A percentile compares a stretch with the other conserved stretches of the same genome.
phyloP scores from a whole-genome alignment of 2,888 invertebrate species.

The Polymixis flavicincta region DNA sequence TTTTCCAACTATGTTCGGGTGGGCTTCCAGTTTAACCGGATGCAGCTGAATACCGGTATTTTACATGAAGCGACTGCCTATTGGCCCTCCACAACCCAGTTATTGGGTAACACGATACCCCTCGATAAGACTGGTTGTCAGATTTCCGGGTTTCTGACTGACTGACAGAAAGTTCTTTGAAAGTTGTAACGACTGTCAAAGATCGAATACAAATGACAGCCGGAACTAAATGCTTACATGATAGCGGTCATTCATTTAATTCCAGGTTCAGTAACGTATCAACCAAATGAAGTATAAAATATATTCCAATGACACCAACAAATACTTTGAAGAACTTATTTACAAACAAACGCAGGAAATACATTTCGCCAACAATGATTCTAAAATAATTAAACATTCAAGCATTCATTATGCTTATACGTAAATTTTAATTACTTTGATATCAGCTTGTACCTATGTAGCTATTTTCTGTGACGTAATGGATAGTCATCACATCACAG shows the following conservation, averaged over 20 bases:
- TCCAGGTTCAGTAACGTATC: slow-evolving; percentile 29
- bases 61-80: too few species aligned
- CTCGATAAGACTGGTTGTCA: not conserved
- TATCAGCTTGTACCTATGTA: slow-evolving; percentile 9
- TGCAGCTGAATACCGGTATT: too few species aligned
- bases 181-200: too few species aligned
- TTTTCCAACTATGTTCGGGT: too few species aligned
- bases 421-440: slow-evolving; percentile 33
- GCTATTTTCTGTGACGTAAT: slow-evolving; percentile 3
- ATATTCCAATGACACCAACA: slow-evolving; percentile 37
- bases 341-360: slow-evolving; percentile 66
- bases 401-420: slow-evolving; percentile 36
- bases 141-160: too few species aligned
- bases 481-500: too few species aligned
- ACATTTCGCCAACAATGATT: slow-evolving; percentile 58
- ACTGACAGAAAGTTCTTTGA: too few species aligned
- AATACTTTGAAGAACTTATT: slow-evolving; percentile 53
- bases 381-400: slow-evolving; percentile 43
- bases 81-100: too few species aligned
- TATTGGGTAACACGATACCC: too few species aligned
- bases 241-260: slow-evolving; percentile 4
- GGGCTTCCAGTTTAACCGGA: too few species aligned
- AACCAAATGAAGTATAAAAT: slow-evolving; percentile 36
- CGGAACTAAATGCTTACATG: too few species aligned
- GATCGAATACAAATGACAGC: too few species aligned